Evolutionary conservation across 2,888 invertebrate genomes (phyloP).

Genomic region (Matsumyia berberina): DNA sequence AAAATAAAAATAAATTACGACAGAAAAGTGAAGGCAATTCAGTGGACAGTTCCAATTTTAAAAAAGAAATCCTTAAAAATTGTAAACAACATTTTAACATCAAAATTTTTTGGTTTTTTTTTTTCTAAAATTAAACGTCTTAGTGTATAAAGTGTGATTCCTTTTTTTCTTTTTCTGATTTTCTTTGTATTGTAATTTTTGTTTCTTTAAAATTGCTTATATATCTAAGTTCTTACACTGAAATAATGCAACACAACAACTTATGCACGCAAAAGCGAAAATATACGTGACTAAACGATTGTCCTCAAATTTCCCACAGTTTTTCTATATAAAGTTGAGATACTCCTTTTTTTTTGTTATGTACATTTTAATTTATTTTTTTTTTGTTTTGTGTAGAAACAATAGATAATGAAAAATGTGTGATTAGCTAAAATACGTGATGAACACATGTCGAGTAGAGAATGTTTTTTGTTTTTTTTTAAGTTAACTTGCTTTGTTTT

Average conservation of each 20-base stretch:
- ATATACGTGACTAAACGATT: conserved; percentile 75
- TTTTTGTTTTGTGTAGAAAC: conserved; percentile 50
- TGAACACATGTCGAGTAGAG: conserved; percentile 74
- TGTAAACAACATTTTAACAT: not conserved
- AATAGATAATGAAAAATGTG: conserved; percentile 36
- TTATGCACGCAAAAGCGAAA: conserved; percentile 75
- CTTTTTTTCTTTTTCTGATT: not conserved
- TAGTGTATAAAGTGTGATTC: not conserved
- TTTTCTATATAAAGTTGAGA: conserved; percentile 29
- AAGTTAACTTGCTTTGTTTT: conserved; percentile 10
- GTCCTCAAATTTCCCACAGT: conserved; percentile 72
- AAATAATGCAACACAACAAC: conserved; percentile 65
- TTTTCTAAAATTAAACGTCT: not conserved
- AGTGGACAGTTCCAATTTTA: not conserved
- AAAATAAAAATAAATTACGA: not conserved
- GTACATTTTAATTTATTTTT: not conserved
- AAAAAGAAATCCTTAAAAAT: not conserved
- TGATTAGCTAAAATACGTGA: conserved; percentile 56
- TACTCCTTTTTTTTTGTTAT: conserved; percentile 6
- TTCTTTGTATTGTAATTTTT: not conserved
- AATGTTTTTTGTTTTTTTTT: conserved; percentile 36
- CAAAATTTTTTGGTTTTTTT: conserved; percentile 1
- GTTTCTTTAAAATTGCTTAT: conserved; percentile 35
- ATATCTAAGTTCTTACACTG: conserved; percentile 46
- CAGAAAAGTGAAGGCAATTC: too few relatives aligned